Percentiles rank a stretch among this genome's conserved stretches.
Evolutionary conservation across 2,888 invertebrate species (phyloP).

Genomic region (Drosophila imparisetae): DNA sequence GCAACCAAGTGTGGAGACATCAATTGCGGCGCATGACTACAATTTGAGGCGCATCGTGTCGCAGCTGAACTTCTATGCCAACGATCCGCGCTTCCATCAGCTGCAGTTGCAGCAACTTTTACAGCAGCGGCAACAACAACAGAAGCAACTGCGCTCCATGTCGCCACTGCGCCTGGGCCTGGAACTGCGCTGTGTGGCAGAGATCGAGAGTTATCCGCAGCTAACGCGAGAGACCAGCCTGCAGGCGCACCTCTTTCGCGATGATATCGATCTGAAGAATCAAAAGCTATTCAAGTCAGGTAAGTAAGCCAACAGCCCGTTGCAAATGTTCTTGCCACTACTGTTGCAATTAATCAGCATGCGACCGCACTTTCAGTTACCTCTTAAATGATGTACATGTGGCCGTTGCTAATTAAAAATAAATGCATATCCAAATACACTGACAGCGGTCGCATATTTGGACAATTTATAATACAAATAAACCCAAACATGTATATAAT

Average conservation of each 20-base stretch:
- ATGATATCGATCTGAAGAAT: conserved; percentile 81
- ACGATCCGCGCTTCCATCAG: conserved; percentile 78
- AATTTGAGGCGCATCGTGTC: conserved; percentile 79
- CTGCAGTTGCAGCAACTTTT: conserved; percentile 44
- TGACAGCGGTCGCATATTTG: conserved; percentile 67
- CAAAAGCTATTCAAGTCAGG: conserved; percentile 83
- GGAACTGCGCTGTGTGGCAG: conserved; percentile 81
- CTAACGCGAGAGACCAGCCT: conserved; percentile 74
- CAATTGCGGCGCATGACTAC: conserved; percentile 82
- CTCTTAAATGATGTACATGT: conserved; percentile 38
- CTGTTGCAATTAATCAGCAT: conserved; percentile 55
- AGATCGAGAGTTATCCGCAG: conserved; percentile 80
- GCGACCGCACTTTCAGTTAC: conserved; percentile 66
- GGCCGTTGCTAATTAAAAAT: conserved; percentile 74
- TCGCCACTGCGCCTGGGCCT: conserved; percentile 62
- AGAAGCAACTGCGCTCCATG: conserved; percentile 22
- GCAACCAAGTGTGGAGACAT: conserved; percentile 79
- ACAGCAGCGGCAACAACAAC: conserved; percentile 35
- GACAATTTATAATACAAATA: conserved; percentile 68
- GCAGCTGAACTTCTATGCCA: conserved; percentile 82
- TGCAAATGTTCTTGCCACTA: not conserved
- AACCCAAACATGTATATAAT: conserved; percentile 39
- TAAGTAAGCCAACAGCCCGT: conserved; percentile 45
- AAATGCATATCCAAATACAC: conserved; percentile 51
- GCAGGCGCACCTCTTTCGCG: conserved; percentile 75